These are phyloP conservation scores for Rhopalosiphum padi DNA, from an alignment of 1,140 invertebrate species.

Conservation along the genomic window DNA sequence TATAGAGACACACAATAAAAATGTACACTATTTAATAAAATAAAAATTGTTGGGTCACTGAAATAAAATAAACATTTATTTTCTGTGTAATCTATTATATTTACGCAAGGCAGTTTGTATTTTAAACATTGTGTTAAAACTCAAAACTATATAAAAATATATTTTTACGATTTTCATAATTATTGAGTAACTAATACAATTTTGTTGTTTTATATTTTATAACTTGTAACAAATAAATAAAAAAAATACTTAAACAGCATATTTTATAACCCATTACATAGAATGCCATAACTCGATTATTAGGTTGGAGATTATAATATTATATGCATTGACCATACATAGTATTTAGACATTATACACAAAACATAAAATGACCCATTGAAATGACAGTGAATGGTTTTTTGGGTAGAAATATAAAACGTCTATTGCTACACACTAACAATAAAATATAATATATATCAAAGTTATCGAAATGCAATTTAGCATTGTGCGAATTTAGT, in stretches of 20 bases:
- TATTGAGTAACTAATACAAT: not conserved
- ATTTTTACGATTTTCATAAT: not conserved
- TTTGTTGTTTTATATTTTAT: not conserved
- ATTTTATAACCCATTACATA: not conserved
- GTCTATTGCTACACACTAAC: not conserved
- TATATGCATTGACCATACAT: not conserved
- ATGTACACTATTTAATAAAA: not conserved
- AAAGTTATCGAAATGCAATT: not conserved
- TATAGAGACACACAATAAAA: not conserved
- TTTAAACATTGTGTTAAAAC: not conserved
- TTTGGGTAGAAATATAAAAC: not conserved
- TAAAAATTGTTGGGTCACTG: not conserved
- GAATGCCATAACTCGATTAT: not conserved
- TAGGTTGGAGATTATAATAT: not conserved
- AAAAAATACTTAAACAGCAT: not conserved
- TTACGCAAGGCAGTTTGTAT: not conserved
- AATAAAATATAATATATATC: not conserved
- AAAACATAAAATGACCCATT: not conserved
- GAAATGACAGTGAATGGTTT: not conserved
- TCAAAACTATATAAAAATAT: not conserved
- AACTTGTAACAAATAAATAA: not conserved
- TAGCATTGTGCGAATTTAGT: not conserved
- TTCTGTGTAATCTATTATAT: not conserved
- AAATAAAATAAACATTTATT: not conserved
- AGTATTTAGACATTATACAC: not conserved